These are phyloP conservation scores for Tupaia chinensis DNA, from an alignment of 2,113 vertebrate species.

Conservation along the genomic window DNA sequence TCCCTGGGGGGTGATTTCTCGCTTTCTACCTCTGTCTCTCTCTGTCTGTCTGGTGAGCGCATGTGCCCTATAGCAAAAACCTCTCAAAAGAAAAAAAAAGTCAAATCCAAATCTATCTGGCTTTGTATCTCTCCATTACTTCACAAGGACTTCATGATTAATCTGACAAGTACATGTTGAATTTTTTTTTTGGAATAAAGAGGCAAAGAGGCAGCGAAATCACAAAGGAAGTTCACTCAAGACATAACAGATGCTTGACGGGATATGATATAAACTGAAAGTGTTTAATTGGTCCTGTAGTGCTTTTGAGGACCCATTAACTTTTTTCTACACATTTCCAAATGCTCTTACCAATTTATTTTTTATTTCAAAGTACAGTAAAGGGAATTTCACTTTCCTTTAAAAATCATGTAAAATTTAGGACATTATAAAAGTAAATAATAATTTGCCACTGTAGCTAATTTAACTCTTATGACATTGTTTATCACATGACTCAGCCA, in stretches of 20 bases:
- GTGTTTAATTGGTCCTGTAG: background rate
- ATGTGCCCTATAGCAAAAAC: no score
- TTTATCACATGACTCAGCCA: background rate
- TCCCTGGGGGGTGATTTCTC: no score
- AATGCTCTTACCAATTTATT: background rate
- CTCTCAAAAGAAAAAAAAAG: background rate
- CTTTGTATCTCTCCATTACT: conserved; percentile 29
- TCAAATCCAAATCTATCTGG: conserved; percentile 50
- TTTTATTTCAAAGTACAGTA: background rate
- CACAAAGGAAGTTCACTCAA: background rate
- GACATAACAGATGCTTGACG: background rate
- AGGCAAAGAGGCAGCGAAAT: conserved; percentile 10
- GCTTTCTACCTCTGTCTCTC: no score
- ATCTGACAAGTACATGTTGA: conserved; percentile 21
- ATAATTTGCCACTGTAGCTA: background rate
- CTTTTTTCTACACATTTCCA: background rate
- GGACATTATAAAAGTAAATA: background rate
- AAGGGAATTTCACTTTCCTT: background rate
- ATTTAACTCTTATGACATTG: background rate
- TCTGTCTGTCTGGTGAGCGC: no score
- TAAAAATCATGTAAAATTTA: conserved; percentile 2
- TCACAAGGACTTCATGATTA: background rate
- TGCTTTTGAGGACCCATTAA: background rate
- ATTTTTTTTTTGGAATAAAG: background rate
- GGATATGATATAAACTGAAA: background rate